Percentiles rank a stretch among this genome's conserved stretches.
phyloP scores from a whole-genome alignment of 2,113 vertebrate genomes.

The Corythoichthys intestinalis region DNA sequence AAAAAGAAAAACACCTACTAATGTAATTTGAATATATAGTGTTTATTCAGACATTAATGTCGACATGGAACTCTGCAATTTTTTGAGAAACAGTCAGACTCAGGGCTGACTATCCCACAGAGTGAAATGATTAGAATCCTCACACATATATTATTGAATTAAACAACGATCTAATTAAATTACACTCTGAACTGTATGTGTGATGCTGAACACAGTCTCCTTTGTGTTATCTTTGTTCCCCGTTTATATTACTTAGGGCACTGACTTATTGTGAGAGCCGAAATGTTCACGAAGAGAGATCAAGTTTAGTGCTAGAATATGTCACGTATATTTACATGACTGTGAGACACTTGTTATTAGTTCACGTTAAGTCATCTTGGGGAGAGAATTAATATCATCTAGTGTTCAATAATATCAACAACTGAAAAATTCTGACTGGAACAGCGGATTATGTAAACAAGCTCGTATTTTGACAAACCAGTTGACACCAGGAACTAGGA shows the following conservation, averaged over 20 bases:
- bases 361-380: conserved; percentile 55
- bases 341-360: conserved; percentile 59
- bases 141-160: conserved; percentile 36
- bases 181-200: conserved; percentile 39
- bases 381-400: conserved; percentile 63
- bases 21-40: conserved; percentile 3
- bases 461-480: conserved; percentile 78
- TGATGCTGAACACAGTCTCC: conserved; percentile 40
- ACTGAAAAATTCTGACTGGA: conserved; percentile 70
- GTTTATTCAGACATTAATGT: not conserved
- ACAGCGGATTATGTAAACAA: conserved; percentile 79
- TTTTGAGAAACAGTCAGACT: conserved; percentile 25
- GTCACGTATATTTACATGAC: conserved; percentile 62
- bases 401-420: conserved; percentile 65
- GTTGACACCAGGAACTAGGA: conserved; percentile 70
- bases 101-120: conserved; percentile 28
- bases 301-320: conserved; percentile 57
- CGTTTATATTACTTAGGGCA: conserved; percentile 48
- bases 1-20: not conserved
- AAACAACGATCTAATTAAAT: conserved; percentile 57
- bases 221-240: conserved; percentile 55
- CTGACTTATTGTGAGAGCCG: conserved; percentile 60
- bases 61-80: conserved; percentile 18
- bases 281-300: conserved; percentile 30
- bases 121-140: conserved; percentile 39